phyloP scores from a whole-genome alignment of 2,113 vertebrate genomes.

The Embiotoca jacksoni region DNA sequence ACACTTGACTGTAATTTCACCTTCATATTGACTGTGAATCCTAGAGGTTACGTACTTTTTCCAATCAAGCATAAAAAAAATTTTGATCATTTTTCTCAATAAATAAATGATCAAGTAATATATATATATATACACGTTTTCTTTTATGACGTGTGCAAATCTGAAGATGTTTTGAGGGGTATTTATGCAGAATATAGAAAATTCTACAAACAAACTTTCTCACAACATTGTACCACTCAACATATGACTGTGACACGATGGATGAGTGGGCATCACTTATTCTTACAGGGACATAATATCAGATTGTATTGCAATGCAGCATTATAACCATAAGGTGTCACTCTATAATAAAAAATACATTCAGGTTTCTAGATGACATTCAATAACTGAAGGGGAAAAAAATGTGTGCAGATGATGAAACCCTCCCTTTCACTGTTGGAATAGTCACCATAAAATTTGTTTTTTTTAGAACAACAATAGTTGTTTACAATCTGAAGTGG shows the following conservation, averaged over 20 bases:
- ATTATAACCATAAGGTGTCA: constrained; percentile 74
- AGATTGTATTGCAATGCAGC: constrained; percentile 49
- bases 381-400: neutral
- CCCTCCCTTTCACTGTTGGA: neutral
- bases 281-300: neutral
- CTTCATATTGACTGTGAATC: no score
- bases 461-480: neutral
- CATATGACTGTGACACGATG: neutral
- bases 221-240: no score
- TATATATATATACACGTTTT: no score
- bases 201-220: no score
- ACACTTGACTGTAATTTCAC: no score
- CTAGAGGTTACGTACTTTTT: no score
- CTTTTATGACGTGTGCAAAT: no score
- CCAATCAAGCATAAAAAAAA: no score
- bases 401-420: neutral
- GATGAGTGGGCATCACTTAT: neutral
- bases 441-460: neutral
- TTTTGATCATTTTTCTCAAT: no score
- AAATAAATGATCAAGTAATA: no score
- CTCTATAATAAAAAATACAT: constrained; percentile 33
- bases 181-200: no score
- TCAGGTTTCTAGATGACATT: neutral
- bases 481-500: neutral
- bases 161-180: no score